Percentiles rank a stretch among this genome's conserved stretches.
phyloP scores from a whole-genome alignment of 2,113 vertebrate species.

The Paramormyrops kingsleyae region DNA sequence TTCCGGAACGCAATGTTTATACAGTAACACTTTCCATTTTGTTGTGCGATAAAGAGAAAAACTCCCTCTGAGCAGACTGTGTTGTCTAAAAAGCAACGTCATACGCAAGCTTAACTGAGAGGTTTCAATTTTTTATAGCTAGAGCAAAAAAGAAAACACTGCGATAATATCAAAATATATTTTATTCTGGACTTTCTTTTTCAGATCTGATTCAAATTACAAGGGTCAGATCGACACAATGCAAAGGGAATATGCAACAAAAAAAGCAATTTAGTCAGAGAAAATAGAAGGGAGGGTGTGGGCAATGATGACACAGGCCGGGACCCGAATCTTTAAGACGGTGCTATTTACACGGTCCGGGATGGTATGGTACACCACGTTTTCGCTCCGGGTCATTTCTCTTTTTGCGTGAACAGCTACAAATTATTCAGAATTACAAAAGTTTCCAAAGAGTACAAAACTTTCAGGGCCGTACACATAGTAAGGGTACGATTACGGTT shows the following conservation, averaged over 20 bases:
- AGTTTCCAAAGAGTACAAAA: constrained; percentile 92
- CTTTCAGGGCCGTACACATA: constrained; percentile 72
- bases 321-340: constrained; percentile 75
- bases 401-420: constrained; percentile 71
- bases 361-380: constrained; percentile 76
- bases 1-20: neutral
- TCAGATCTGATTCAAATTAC: constrained; percentile 94
- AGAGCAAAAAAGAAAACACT: neutral
- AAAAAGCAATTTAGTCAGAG: constrained; percentile 65
- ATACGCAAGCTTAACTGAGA: neutral
- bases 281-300: constrained; percentile 58
- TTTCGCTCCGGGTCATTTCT: constrained; percentile 43
- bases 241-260: constrained; percentile 82
- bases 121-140: neutral
- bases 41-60: neutral
- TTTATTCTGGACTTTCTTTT: constrained; percentile 98
- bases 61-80: neutral
- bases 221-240: constrained; percentile 94
- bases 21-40: neutral
- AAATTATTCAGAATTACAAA: constrained; percentile 93
- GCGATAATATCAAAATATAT: constrained; percentile 94
- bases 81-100: neutral
- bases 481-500: constrained; percentile 77
- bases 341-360: constrained; percentile 87
- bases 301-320: constrained; percentile 69